Conservation (phyloP, 2,113 vertebrate genomes). For the Stegastes partitus region DNA sequence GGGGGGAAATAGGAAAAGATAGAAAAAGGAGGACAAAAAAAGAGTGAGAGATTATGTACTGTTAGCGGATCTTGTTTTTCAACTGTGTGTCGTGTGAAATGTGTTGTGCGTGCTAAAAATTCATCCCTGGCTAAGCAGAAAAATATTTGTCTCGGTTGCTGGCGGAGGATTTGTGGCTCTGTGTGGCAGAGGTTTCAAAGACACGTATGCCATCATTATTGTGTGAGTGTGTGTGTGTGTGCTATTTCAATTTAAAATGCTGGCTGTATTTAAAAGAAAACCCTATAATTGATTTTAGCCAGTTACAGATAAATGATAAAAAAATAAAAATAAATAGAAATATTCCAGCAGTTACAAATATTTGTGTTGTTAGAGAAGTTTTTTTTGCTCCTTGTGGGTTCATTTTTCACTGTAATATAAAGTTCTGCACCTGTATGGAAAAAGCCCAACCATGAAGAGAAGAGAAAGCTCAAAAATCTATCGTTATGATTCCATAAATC, state of each 20-base stretch:
- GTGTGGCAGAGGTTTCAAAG: conserved; percentile 29
- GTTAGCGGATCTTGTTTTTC: conserved; percentile 30
- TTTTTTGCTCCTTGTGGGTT: no score
- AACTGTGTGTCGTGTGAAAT: conserved; percentile 45
- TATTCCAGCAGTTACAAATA: background rate
- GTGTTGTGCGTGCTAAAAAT: conserved; percentile 52
- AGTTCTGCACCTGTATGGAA: no score
- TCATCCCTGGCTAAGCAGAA: conserved; percentile 39
- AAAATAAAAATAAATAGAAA: no score
- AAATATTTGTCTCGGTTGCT: conserved; percentile 47
- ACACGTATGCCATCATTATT: conserved; percentile 10
- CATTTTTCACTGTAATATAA: no score
- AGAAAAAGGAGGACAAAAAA: conserved; percentile 8
- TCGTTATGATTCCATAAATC: no score
- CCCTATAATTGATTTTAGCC: background rate
- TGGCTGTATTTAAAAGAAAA: background rate
- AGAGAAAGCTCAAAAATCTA: no score
- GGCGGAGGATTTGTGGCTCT: conserved; percentile 44
- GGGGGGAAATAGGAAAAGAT: conserved; percentile 32
- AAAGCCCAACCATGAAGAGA: no score
- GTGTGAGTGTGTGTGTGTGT: no score
- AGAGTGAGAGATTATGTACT: conserved; percentile 46
- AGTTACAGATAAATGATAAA: background rate
- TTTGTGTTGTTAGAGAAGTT: background rate
- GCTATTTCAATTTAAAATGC: background rate